Conservation (phyloP, 2,888 invertebrate genomes). For the Magallana nippona region DNA sequence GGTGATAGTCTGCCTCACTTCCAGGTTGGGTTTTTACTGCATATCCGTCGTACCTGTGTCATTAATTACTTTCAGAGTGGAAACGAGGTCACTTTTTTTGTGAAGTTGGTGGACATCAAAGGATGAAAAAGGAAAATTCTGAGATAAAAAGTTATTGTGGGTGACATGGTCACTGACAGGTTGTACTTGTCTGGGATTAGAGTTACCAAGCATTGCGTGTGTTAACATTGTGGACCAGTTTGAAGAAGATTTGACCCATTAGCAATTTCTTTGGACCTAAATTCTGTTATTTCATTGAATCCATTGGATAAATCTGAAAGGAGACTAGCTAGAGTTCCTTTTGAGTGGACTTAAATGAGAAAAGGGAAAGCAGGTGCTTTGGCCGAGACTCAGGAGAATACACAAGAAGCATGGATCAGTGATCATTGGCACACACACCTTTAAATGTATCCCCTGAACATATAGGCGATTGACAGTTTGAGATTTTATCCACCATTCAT, state of each 20-base stretch:
- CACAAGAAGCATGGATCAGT: slow-evolving; percentile 27
- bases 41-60: not conserved
- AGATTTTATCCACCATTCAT: slow-evolving; percentile 40
- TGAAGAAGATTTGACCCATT: not conserved
- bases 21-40: not conserved
- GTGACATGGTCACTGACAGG: not conserved
- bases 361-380: slow-evolving; percentile 11
- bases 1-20: slow-evolving; percentile 21
- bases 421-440: slow-evolving; percentile 5
- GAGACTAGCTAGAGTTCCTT: not conserved
- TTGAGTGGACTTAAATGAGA: slow-evolving; percentile 1
- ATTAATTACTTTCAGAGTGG: slow-evolving; percentile 7
- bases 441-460: slow-evolving; percentile 29
- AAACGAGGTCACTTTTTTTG: not conserved
- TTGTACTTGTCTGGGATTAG: not conserved
- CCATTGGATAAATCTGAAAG: not conserved
- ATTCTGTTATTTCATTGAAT: slow-evolving; percentile 1
- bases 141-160: not conserved
- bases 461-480: slow-evolving; percentile 30
- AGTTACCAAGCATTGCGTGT: not conserved
- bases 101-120: not conserved
- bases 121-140: not conserved
- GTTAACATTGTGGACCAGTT: not conserved
- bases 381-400: not conserved
- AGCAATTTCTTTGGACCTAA: not conserved